Conservation (phyloP, 2,797 vertebrate genomes). For the Darevskia nairensis region DNA sequence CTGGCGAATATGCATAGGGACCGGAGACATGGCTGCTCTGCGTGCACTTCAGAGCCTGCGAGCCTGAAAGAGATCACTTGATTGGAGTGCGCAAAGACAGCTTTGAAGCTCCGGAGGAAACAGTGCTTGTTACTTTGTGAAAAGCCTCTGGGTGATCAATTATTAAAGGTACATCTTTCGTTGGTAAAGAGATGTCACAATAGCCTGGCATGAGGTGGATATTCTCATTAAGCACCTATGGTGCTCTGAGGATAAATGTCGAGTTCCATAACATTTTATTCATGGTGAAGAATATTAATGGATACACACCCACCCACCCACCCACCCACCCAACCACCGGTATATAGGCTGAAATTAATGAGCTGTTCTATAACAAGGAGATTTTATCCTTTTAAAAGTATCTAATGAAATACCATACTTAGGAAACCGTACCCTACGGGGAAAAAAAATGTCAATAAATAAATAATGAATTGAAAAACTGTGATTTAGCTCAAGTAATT, state of each 20-base stretch:
- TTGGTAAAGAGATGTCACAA: slow-evolving; percentile 29
- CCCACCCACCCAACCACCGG: no score
- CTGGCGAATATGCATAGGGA: no score
- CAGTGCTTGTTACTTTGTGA: slow-evolving; percentile 29
- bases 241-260: slow-evolving; percentile 36
- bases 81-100: neutral
- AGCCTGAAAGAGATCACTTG: slow-evolving; percentile 8
- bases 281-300: slow-evolving; percentile 44
- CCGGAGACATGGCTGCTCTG: neutral
- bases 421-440: neutral
- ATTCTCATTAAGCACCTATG: slow-evolving; percentile 52
- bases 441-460: neutral
- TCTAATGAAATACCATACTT: slow-evolving; percentile 6
- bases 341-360: slow-evolving; percentile 17
- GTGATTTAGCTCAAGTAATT: neutral
- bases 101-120: slow-evolving; percentile 16
- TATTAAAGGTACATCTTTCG: slow-evolving; percentile 33
- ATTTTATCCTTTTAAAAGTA: neutral
- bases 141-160: slow-evolving; percentile 18
- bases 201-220: slow-evolving; percentile 48
- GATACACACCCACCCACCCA: no score
- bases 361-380: slow-evolving; percentile 5
- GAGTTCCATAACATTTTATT: slow-evolving; percentile 34
- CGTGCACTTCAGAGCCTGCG: neutral
- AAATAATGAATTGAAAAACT: neutral